Conservation (phyloP, 2,888 invertebrate genomes). For the Reticulitermes lucifugus region DNA sequence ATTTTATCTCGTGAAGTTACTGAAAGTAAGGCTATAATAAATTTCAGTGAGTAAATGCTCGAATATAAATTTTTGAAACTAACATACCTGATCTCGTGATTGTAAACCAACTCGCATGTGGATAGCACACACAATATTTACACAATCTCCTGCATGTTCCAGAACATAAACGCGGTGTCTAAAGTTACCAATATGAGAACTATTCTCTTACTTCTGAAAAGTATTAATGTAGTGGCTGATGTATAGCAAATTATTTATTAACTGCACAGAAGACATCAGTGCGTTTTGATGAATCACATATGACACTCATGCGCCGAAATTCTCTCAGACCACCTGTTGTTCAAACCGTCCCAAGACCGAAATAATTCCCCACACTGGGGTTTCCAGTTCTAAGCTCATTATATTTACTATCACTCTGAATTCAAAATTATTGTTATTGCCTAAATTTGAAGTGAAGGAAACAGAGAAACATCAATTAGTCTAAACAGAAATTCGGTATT, state of each 20-base stretch:
- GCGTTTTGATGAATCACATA: background rate
- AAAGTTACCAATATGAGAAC: no score
- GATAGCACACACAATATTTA: no score
- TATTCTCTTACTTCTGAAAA: background rate
- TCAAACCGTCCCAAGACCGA: background rate
- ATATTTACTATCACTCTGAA: background rate
- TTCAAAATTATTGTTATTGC: background rate
- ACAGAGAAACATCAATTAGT: background rate
- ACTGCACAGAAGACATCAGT: background rate
- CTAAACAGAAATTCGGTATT: background rate
- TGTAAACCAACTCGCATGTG: no score
- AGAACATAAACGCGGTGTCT: no score
- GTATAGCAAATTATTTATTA: background rate
- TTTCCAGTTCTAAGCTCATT: background rate
- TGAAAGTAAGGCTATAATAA: no score
- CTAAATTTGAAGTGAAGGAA: background rate
- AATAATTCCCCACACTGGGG: background rate
- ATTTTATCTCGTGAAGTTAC: no score
- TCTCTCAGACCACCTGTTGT: slow-evolving; percentile 22
- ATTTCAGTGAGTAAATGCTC: no score
- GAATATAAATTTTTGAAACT: no score
- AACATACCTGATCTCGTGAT: no score
- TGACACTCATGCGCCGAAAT: background rate
- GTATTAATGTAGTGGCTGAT: background rate
- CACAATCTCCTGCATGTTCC: no score